Percentiles rank a stretch among this genome's conserved stretches.
These are phyloP conservation scores for Eristalis tenax DNA, from an alignment of 2,888 invertebrate species.

Conservation along the genomic window DNA sequence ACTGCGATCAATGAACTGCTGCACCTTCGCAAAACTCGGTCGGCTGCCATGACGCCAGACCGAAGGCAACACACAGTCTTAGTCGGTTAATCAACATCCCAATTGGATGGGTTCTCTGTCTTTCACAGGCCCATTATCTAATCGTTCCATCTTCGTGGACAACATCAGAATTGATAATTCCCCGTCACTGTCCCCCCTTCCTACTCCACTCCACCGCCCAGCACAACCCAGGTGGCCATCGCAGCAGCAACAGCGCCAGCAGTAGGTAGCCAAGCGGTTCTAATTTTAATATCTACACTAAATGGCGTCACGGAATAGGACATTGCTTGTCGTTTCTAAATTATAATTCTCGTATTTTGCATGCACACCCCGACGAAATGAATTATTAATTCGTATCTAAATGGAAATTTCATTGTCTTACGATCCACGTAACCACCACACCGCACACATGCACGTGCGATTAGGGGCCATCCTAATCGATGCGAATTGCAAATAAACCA, in stretches of 20 bases:
- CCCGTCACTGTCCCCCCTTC: background rate
- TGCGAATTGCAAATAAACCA: conserved; percentile 44
- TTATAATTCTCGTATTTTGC: conserved; percentile 24
- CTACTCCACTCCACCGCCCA: no score
- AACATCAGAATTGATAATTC: conserved; percentile 55
- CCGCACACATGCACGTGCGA: background rate
- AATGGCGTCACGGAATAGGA: conserved; percentile 23
- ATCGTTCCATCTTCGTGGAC: conserved; percentile 22
- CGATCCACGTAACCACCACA: background rate
- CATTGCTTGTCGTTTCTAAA: conserved; percentile 5
- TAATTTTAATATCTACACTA: conserved; percentile 38
- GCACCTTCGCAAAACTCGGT: background rate
- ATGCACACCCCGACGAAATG: conserved; percentile 16
- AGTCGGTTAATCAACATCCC: background rate
- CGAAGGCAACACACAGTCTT: background rate
- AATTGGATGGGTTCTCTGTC: background rate
- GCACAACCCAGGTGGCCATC: background rate
- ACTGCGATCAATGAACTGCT: background rate
- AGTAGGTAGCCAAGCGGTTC: conserved; percentile 8
- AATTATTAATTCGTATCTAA: conserved; percentile 50
- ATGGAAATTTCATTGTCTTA: conserved; percentile 38
- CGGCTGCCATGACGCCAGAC: background rate
- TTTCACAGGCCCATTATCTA: conserved; percentile 17
- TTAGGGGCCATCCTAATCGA: conserved; percentile 2
- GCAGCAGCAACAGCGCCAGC: background rate